These are phyloP conservation scores for Boloria euphrosyne DNA, from an alignment of 2,888 invertebrate genomes.

Conservation along the genomic window DNA sequence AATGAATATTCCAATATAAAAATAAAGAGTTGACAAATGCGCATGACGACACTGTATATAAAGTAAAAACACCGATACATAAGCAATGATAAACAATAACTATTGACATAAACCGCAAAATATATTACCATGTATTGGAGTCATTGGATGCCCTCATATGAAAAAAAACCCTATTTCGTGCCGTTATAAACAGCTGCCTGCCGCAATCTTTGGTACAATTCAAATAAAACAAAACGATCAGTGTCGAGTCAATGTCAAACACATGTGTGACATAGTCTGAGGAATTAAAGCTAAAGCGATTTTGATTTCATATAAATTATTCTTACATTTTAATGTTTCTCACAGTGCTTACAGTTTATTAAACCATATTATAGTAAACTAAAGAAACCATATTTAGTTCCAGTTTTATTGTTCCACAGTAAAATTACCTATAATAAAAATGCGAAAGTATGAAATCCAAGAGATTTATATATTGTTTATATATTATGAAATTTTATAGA, in stretches of 20 bases:
- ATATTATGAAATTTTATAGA: too few relatives aligned
- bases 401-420: too few relatives aligned
- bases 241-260: slow-evolving; percentile 41
- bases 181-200: slow-evolving; percentile 25
- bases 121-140: not conserved
- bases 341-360: not conserved
- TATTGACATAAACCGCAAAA: slow-evolving; percentile 1
- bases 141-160: not conserved
- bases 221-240: slow-evolving; percentile 35
- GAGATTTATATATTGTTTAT: too few relatives aligned
- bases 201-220: slow-evolving; percentile 23
- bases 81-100: not conserved
- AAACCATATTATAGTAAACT: too few relatives aligned
- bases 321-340: not conserved
- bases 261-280: slow-evolving; percentile 42
- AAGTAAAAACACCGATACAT: not conserved
- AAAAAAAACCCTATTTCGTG: slow-evolving; percentile 26
- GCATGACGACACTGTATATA: not conserved
- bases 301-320: not conserved
- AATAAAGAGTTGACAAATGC: not conserved
- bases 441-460: too few relatives aligned
- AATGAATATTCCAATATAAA: not conserved
- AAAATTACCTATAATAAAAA: too few relatives aligned
- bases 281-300: slow-evolving; percentile 6
- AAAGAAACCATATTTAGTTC: too few relatives aligned